A percentile compares a stretch with the other conserved stretches of the same genome.
Evolutionary conservation across 2,797 vertebrate genomes (phyloP).

Genomic region (Enteromius afrohamiltoni): DNA sequence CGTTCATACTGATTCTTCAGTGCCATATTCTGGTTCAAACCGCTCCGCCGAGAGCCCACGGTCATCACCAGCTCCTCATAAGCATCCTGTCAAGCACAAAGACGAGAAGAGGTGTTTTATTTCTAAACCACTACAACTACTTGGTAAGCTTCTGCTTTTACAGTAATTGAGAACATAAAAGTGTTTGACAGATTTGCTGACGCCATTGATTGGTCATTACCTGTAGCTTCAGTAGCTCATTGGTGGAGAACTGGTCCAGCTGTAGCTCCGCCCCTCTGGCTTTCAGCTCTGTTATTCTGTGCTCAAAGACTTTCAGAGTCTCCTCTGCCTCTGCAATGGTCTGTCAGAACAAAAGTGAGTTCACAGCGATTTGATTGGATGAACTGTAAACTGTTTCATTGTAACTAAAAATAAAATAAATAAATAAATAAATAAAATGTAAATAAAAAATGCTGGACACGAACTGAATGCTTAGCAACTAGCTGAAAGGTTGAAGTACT

Average conservation of each 20-base stretch:
- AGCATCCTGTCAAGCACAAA: conserved; percentile 78
- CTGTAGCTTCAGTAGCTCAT: conserved; percentile 94
- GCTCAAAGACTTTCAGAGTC: conserved; percentile 88
- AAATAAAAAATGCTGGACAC: background rate
- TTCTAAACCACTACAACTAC: background rate
- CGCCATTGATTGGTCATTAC: conserved; percentile 67
- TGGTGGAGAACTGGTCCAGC: conserved; percentile 83
- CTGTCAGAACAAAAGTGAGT: conserved; percentile 71
- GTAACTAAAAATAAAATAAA: too few species aligned
- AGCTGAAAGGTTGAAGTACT: background rate
- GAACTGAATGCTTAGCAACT: too few species aligned
- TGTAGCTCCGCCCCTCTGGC: conserved; percentile 82
- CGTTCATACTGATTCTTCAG: conserved; percentile 91
- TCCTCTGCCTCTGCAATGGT: conserved; percentile 89
- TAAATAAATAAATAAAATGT: background rate
- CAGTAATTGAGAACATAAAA: background rate
- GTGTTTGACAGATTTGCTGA: background rate
- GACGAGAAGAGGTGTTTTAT: background rate
- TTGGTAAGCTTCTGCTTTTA: background rate
- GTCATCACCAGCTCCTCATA: conserved; percentile 91
- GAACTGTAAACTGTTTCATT: background rate
- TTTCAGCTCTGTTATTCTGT: conserved; percentile 85
- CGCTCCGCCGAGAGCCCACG: conserved; percentile 87
- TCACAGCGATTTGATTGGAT: background rate
- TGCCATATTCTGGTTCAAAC: conserved; percentile 88